Percentiles rank a stretch among this genome's conserved stretches.
phyloP scores from a whole-genome alignment of 2,888 invertebrate species.

The Ennomos fuscantarius region DNA sequence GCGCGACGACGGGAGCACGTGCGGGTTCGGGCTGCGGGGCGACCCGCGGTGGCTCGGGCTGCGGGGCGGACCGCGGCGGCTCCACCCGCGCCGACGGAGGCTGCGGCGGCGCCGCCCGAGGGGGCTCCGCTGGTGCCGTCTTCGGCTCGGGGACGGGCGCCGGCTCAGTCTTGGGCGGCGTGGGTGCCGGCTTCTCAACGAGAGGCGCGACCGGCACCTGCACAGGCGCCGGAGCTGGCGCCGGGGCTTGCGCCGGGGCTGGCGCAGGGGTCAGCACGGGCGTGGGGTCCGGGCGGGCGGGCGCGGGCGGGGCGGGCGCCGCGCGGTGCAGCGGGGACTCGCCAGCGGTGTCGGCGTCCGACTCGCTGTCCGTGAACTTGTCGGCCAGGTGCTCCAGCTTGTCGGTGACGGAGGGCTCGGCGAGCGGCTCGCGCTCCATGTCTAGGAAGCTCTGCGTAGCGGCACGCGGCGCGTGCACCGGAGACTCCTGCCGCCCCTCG shows the following conservation, averaged over 20 bases:
- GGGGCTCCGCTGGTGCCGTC: conserved; percentile 37
- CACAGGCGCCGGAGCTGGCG: conserved; percentile 34
- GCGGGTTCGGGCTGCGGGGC: conserved; percentile 49
- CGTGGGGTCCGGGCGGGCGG: conserved; percentile 38
- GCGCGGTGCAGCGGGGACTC: conserved; percentile 77
- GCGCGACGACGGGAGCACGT: conserved; percentile 68
- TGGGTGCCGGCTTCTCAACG: conserved; percentile 45
- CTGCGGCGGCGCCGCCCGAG: conserved; percentile 42
- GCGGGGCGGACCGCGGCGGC: conserved; percentile 55
- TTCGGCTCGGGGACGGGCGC: conserved; percentile 41
- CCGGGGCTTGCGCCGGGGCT: conserved; percentile 32
- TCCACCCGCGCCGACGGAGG: conserved; percentile 43
- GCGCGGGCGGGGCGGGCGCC: conserved; percentile 52
- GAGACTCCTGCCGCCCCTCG: conserved; percentile 75
- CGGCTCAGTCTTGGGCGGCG: conserved; percentile 41
- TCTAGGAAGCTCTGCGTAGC: conserved; percentile 78
- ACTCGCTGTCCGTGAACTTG: conserved; percentile 86
- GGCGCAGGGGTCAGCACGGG: conserved; percentile 64
- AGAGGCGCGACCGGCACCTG: conserved; percentile 32
- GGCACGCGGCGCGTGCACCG: conserved; percentile 59
- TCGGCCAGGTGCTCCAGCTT: conserved; percentile 78
- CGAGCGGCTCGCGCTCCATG: conserved; percentile 78
- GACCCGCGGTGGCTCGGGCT: conserved; percentile 44
- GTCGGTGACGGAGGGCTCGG: conserved; percentile 67
- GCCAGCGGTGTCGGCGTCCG: conserved; percentile 79